Base-by-base conservation (phyloP, 2,113 vertebrate genomes). In the Heliornis fulica region DNA sequence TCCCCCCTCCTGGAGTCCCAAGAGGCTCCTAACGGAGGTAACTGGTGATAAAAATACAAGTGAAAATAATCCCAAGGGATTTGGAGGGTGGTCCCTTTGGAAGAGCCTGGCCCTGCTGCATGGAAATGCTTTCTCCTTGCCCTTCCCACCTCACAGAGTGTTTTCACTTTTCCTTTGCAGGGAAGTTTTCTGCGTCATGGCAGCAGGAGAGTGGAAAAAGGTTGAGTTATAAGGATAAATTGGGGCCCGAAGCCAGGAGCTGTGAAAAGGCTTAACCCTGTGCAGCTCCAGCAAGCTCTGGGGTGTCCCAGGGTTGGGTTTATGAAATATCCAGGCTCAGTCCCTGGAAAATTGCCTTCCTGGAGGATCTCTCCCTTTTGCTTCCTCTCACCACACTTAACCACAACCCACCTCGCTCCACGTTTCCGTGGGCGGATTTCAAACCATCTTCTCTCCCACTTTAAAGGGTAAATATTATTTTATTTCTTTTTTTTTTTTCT, bases 381-480 rank as follows among this genome's bases (percentile, higher is more conserved):
- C 34, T 57, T 38, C 7, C 53, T 25, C 36, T 36, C 66, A 61
- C 31, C 60, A 50, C 56, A n/a, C 26, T 65, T 64, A 90, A 81
- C 64, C 75, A 34, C 54, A 83, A 3, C 15, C 31, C 59, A 26
- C 54, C 60, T 20, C 40, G 7, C 29, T 36, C 40, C 20, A 5
- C 4, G 1, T 38, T 28, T 65, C 80, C 16, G 2, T 10, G 41
- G 69, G 68, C 77, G 72, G 56, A n/a, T 81, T 82, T 86, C 81
- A 59, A 54, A 41, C 22, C 43, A 29, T 61, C 57, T 88, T 50
- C 82, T 89, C 76, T 88, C 31, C 43, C 76, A 65, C 69, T 91
- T 96, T 81, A 86, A 86, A 95, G 93, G 87, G 76, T 95, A 97
- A 96, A 96, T 95, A 75, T 85, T 53, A 45, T 15, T n/a, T n/a